phyloP scores from a whole-genome alignment of 2,888 invertebrate genomes.

The Epinotia brunnichana region DNA sequence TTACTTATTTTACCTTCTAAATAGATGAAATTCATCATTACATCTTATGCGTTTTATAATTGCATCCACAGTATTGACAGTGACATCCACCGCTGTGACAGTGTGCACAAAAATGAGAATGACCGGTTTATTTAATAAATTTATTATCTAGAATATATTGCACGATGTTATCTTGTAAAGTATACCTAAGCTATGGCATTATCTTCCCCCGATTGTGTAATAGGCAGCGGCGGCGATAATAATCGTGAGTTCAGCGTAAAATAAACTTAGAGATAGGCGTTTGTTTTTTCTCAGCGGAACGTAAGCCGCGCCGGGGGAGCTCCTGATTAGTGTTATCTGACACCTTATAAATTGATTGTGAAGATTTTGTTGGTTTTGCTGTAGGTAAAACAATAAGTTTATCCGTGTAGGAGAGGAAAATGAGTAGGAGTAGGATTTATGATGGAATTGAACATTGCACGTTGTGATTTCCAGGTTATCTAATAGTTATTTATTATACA shows the following conservation, averaged over 20 bases:
- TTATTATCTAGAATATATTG: not conserved
- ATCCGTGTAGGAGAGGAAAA: not conserved
- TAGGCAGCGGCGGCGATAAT: slow-evolving; percentile 11
- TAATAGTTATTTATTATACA: no score
- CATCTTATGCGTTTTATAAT: no score
- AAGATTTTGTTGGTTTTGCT: not conserved
- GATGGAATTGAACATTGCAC: not conserved
- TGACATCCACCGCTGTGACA: no score
- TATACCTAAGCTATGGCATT: not conserved
- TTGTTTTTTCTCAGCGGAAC: slow-evolving; percentile 19
- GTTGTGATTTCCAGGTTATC: no score
- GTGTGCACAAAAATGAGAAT: no score
- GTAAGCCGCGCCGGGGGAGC: not conserved
- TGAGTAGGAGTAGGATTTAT: not conserved
- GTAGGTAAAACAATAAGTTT: not conserved
- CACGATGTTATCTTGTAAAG: not conserved
- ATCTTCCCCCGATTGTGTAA: slow-evolving; percentile 4
- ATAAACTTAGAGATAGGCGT: slow-evolving; percentile 21
- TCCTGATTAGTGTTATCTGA: slow-evolving; percentile 27
- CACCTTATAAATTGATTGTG: slow-evolving; percentile 18
- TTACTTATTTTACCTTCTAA: no score
- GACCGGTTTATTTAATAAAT: not conserved
- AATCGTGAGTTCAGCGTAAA: slow-evolving; percentile 28
- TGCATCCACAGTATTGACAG: no score
- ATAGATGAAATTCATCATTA: no score